A percentile compares a stretch with the other conserved stretches of the same genome.
These are phyloP conservation scores for Helicoverpa assulta DNA, from an alignment of 2,888 invertebrate species.

Conservation along the genomic window DNA sequence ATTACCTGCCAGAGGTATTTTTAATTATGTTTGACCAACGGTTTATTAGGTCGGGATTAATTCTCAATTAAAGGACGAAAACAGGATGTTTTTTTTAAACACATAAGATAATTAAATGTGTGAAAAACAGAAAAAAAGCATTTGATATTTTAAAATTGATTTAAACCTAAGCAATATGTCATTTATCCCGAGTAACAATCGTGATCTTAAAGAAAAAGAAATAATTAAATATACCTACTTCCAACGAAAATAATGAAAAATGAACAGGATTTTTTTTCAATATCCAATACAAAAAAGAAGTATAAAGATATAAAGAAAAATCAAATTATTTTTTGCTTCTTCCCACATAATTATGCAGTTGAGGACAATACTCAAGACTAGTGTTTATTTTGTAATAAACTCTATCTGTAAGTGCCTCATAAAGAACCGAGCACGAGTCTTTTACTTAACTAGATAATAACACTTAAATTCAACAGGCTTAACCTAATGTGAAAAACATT, in stretches of 20 bases:
- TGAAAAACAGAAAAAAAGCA: too few relatives aligned
- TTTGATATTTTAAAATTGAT: too few relatives aligned
- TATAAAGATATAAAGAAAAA: too few relatives aligned
- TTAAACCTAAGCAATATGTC: too few relatives aligned
- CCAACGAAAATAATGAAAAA: too few relatives aligned
- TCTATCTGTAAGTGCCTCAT: conserved; percentile 48
- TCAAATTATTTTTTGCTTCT: too few relatives aligned
- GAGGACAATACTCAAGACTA: conserved; percentile 15
- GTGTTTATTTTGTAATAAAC: conserved; percentile 40
- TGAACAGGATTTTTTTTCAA: too few relatives aligned
- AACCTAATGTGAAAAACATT: conserved; percentile 7
- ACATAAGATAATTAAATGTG: too few relatives aligned
- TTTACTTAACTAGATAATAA: conserved; percentile 23
- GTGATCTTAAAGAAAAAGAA: too few relatives aligned
- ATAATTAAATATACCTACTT: too few relatives aligned
- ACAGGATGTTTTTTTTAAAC: conserved; percentile 11
- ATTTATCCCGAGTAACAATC: too few relatives aligned
- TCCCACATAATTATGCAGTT: conserved; percentile 4
- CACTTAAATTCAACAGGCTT: conserved; percentile 4
- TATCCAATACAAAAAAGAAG: too few relatives aligned
- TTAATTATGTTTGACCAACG: conserved; percentile 76
- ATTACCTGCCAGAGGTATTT: conserved; percentile 62
- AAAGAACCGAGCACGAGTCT: conserved; percentile 32
- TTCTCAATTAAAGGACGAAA: conserved; percentile 71
- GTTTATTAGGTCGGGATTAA: conserved; percentile 70